phyloP scores from a whole-genome alignment of 2,113 vertebrate genomes.

The Saguinus imperator region DNA sequence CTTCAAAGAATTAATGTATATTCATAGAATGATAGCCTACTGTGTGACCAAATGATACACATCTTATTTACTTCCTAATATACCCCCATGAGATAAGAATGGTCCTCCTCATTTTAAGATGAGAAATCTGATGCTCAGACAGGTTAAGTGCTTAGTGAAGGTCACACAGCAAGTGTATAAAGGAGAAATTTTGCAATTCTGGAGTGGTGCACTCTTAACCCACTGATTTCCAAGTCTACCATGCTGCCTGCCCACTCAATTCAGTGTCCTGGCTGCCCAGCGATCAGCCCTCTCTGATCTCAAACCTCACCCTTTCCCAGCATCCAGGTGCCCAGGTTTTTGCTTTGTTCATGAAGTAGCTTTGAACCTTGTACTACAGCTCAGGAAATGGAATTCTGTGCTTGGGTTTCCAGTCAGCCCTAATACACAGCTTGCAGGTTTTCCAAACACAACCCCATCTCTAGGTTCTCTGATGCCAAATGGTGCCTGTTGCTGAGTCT shows the following conservation, averaged over 20 bases:
- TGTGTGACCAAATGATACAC: fast-evolving
- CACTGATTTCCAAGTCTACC: no score
- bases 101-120: not conserved
- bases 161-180: not conserved
- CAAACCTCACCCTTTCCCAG: not conserved
- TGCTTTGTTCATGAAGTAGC: not conserved
- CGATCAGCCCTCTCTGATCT: no score
- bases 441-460: not conserved
- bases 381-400: not conserved
- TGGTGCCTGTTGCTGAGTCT: not conserved
- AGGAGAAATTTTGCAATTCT: not conserved
- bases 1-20: no score
- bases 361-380: not conserved
- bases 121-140: not conserved
- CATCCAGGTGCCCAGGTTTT: not conserved
- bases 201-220: not conserved
- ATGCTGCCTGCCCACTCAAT: not conserved
- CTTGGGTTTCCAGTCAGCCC: no score
- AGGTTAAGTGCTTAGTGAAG: not conserved
- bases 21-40: not conserved
- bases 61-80: not conserved
- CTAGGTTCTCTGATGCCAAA: not conserved
- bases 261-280: not conserved
- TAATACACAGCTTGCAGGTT: not conserved
- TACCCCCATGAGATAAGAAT: not conserved